These are phyloP conservation scores for Brachymystax lenok DNA, from an alignment of 2,797 vertebrate genomes.

Conservation along the genomic window DNA sequence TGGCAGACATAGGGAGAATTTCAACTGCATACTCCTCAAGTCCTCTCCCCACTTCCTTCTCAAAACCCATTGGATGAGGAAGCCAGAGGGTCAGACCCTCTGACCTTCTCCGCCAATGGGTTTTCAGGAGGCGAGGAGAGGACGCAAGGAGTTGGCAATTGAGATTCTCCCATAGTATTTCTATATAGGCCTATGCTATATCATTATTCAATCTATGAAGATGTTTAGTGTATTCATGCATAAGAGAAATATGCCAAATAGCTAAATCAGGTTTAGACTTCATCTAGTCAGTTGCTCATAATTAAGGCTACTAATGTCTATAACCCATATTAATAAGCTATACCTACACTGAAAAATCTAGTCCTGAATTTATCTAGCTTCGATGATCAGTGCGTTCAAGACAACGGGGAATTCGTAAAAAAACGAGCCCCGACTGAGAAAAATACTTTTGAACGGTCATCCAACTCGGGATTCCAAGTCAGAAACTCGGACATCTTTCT, in stretches of 20 bases:
- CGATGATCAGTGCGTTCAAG: not conserved
- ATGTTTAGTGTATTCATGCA: not conserved
- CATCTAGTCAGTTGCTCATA: not conserved
- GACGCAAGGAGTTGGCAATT: constrained; percentile 4
- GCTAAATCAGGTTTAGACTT: not conserved
- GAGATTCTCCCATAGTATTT: constrained; percentile 47
- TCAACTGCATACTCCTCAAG: constrained; percentile 17
- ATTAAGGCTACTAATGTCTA: not conserved
- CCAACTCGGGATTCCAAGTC: too few relatives aligned
- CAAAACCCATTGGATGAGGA: too few relatives aligned
- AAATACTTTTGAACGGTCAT: too few relatives aligned
- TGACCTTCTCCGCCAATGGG: too few relatives aligned
- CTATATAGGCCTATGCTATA: not conserved
- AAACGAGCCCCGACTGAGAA: too few relatives aligned
- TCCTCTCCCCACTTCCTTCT: not conserved
- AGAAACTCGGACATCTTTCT: not conserved
- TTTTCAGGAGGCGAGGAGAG: not conserved
- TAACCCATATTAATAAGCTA: not conserved
- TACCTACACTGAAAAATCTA: not conserved
- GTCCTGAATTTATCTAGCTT: not conserved
- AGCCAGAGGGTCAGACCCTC: too few relatives aligned
- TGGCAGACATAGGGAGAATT: not conserved
- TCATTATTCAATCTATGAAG: not conserved
- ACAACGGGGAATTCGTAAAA: too few relatives aligned
- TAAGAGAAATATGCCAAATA: not conserved